Percentiles rank a stretch among this genome's conserved stretches.
Evolutionary conservation across 2,113 vertebrate species (phyloP).

Genomic region (Poecilia latipinna): DNA sequence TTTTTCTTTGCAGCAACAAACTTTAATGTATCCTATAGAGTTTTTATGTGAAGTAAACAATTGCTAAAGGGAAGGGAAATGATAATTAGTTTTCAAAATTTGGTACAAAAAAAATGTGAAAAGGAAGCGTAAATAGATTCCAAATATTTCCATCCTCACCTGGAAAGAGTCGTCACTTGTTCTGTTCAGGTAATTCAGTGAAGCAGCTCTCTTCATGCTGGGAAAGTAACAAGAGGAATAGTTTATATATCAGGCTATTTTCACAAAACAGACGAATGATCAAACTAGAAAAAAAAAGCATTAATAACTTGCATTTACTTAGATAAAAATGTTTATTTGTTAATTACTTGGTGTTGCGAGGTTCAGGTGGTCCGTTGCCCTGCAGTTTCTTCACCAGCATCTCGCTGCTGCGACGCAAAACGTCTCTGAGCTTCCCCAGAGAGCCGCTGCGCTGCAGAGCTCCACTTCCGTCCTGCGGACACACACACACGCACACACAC

Average conservation of each 20-base stretch:
- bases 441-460: slow-evolving; percentile 90
- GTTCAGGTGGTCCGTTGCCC: slow-evolving; percentile 86
- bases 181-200: slow-evolving; percentile 92
- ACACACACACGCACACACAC: slow-evolving; percentile 59
- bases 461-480: slow-evolving; percentile 91
- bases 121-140: not conserved
- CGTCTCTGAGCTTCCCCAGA: slow-evolving; percentile 91
- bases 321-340: not conserved
- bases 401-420: slow-evolving; percentile 94
- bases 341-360: slow-evolving; percentile 83
- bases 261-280: not conserved
- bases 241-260: not conserved
- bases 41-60: not conserved
- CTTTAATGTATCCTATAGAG: not conserved
- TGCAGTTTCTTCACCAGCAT: slow-evolving; percentile 96
- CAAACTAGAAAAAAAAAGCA: not conserved
- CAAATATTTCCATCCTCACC: slow-evolving; percentile 75
- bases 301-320: not conserved
- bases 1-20: not conserved
- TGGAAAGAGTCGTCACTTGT: slow-evolving; percentile 86
- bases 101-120: not conserved
- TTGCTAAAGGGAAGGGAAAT: not conserved
- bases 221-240: not conserved
- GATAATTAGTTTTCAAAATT: not conserved
- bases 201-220: slow-evolving; percentile 96